Base-by-base conservation (phyloP, 2,113 vertebrate genomes). In the Noturus placidus region DNA sequence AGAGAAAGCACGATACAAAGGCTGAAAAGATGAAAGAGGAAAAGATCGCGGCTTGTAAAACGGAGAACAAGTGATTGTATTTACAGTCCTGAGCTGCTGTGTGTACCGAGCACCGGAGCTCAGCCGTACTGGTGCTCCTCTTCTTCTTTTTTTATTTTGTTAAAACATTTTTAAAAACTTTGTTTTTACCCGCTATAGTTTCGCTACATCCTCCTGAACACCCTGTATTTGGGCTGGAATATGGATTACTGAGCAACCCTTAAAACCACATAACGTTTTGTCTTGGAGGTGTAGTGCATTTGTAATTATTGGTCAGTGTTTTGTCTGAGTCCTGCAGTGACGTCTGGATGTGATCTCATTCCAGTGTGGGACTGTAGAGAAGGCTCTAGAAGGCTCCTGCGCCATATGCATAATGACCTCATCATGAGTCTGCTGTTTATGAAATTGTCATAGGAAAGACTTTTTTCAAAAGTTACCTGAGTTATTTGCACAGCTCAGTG, bases 21-120 rank as follows among this genome's bases (percentile, higher is more conserved):
- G 54, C 15, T 52, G 52, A 63, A 33, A 85, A 63, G 42, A 52
- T 82, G 56, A 78, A 70, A 61, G 72, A 86, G 52, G 76, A 38
- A 80, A 82, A 56, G 38, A n/a, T 20, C 1, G 1, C 27, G n/a
- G 5, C 42, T 67, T 50, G 82, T 27, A 19, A 83, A 46, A 76
- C 79, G 50, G 35, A n/a, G 46, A 3, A 19, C 0, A n/a, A n/a
- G 50, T 69, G 11, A 65, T 61, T 85, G 76, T 52, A 88, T 88
- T 83, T 86, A 90, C n/a, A 82, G 57, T 83, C 72, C 69, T 59
- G 67, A 69, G 82, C 83, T 42, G 86, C 69, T 85, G 81, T 86
- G 78, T 87, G 65, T 69, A 82, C 69, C 59, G 42, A 35, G 30
- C 25, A 7, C 20, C 35, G 74, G 0, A 38, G 88, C 74, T 84